Conservation (phyloP, 2,113 vertebrate species). For the Erpornis zantholeuca region DNA sequence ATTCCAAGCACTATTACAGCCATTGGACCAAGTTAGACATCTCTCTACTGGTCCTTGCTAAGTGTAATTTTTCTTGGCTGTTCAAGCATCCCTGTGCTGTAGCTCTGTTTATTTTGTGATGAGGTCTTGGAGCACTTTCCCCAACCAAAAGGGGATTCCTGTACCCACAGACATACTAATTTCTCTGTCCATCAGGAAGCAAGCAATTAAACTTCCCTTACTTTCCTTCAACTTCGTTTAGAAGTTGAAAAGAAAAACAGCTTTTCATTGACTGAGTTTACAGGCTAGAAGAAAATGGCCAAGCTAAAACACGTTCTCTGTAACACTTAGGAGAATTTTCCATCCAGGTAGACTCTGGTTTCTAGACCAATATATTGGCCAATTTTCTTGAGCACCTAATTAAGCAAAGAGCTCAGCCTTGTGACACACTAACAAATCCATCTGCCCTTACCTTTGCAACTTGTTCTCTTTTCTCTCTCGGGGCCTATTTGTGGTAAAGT, state of each 20-base stretch:
- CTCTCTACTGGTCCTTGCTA: not conserved
- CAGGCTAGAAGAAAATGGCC: not conserved
- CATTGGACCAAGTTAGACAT: not conserved
- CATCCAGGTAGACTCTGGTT: not conserved
- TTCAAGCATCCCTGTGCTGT: not conserved
- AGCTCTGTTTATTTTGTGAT: not conserved
- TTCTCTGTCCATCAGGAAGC: not conserved
- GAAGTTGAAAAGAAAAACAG: not conserved
- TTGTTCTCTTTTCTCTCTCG: not conserved
- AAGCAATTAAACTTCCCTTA: not conserved
- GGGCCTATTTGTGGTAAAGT: not conserved
- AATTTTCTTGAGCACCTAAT: not conserved
- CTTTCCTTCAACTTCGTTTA: not conserved
- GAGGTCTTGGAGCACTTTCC: not conserved
- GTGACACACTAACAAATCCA: not conserved
- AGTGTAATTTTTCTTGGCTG: not conserved
- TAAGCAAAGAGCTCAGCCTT: not conserved
- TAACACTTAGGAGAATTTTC: not conserved
- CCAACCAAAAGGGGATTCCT: not conserved
- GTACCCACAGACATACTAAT: not conserved
- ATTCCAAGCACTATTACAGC: not conserved
- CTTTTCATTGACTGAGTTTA: not conserved
- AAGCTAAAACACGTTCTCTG: not conserved
- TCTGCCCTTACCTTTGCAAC: not conserved
- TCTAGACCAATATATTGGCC: not conserved